phyloP scores from a whole-genome alignment of 2,113 vertebrate genomes.

The Leptocoma aspasia region DNA sequence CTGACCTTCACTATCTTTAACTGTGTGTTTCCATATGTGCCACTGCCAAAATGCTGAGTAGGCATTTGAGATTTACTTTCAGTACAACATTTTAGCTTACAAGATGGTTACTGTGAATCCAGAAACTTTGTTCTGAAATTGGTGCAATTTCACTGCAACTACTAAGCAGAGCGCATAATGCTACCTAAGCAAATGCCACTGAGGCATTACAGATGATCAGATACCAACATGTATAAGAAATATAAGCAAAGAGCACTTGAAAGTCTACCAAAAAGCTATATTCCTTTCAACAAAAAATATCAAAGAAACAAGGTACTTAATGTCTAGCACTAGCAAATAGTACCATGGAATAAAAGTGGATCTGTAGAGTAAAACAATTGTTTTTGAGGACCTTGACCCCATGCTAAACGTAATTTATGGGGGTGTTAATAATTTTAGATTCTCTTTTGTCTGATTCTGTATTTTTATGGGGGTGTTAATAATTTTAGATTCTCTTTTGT shows the following conservation, averaged over 20 bases:
- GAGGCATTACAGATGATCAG: neutral
- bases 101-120: neutral
- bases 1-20: neutral
- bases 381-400: neutral
- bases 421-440: neutral
- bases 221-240: neutral
- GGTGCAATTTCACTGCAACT: neutral
- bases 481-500: neutral
- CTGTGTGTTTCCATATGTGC: neutral
- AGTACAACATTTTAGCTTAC: neutral
- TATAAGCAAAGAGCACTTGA: neutral
- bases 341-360: neutral
- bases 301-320: neutral
- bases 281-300: neutral
- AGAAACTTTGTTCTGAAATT: neutral
- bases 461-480: neutral
- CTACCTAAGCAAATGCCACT: neutral
- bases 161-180: neutral
- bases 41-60: constrained; percentile 1
- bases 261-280: neutral
- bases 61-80: neutral
- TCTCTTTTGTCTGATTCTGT: neutral
- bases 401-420: neutral
- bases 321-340: neutral
- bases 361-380: neutral